Base-by-base conservation (phyloP, 2,113 vertebrate genomes). In the Datnioides undecimradiatus region DNA sequence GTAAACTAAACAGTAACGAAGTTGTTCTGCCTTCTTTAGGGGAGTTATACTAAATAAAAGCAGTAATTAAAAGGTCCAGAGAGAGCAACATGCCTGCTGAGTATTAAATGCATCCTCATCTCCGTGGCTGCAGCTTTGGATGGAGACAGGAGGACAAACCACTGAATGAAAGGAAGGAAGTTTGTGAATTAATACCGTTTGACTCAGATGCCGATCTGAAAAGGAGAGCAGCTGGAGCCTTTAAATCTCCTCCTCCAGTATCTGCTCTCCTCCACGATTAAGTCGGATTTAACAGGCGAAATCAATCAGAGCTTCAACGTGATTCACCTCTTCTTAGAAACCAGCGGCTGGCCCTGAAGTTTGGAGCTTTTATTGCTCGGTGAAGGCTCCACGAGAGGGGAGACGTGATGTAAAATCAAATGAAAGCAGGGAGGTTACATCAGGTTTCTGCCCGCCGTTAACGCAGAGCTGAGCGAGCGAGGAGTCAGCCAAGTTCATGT, bases 401-500 rank as follows among this genome's bases (percentile, higher is more conserved):
- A 51, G 51, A 19, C 4, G 45, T 1, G 10, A n/a, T 23, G 49
- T 34, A 36, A 6, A 23, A 25, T n/a, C 12, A 62, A 16, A 27
- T 27, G n/a, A 80, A 8, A 52, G 62, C 46, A 0, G 48, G 17
- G 72, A 55, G 72, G 67, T 70, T 10, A 51, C 45, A 14, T 59
- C 73, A 68, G 80, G 41, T n/a, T n/a, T 29, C 70, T 25, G 69
- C 13, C 12, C 21, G 34, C 52, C 27, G 8, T 29, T 17, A 46
- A 21, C 4, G 17, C 16, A 38, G 40, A 43, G 46, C 70, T 49
- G 40, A 75, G 74, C 8, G 31, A 36, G 16, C 6, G 2, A 25
- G 27, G 73, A 80, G 88, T 87, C 87, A 83, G 87, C 90, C 86
- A 82, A 87, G 84, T 82, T 89, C 86, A 85, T 76, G 84, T 92